Base-by-base conservation (phyloP, 2,888 invertebrate species). In the Eristalis tenax region DNA sequence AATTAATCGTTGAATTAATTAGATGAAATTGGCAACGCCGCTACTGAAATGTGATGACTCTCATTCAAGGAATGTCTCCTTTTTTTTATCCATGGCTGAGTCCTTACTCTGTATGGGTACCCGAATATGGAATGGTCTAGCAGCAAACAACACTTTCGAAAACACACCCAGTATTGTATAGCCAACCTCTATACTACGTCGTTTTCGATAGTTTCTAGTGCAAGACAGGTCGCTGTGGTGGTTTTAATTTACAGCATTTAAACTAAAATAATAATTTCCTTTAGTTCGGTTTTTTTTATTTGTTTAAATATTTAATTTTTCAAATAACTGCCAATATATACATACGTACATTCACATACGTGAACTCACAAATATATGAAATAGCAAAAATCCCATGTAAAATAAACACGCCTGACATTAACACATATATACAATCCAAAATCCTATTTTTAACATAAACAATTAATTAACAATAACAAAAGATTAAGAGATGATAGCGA, bases 391-490 rank as follows among this genome's bases (percentile, higher is more conserved):
- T 15, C 38, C 26, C 50, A 69, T 32, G 69, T 40, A 13, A 64
- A 65, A 65, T 43, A 18, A 59, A 43, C 40, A 50, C 11, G 57
- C 59, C 23, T 32, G 22, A 57, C n/a, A 68, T 15, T 35, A n/a
- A 38, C 32, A 59, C 6, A 69, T 43, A 59, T 26, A 59, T 35
- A 40, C 64, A 56, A 66, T 32, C 63, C 23, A 81, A 57, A n/a
- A 76, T 81, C 71, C 71, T 76, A 71, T 76, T 81, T 81, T 85
- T 38, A 61, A 68, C 57, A 70, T 43, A 26, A 8, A 69, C 10
- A 63, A 56, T 40, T 32, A 68, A 64, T 22, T 59, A 50, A 50
- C 61, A 43, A 77, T 8, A 38, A 56, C 68, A 10, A n/a, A 32
- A 26, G 18, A 18, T 4, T 18, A 50, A 50, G 18, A 50, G 50